phyloP scores from a whole-genome alignment of 2,797 vertebrate genomes.

The Cynopterus sphinx region DNA sequence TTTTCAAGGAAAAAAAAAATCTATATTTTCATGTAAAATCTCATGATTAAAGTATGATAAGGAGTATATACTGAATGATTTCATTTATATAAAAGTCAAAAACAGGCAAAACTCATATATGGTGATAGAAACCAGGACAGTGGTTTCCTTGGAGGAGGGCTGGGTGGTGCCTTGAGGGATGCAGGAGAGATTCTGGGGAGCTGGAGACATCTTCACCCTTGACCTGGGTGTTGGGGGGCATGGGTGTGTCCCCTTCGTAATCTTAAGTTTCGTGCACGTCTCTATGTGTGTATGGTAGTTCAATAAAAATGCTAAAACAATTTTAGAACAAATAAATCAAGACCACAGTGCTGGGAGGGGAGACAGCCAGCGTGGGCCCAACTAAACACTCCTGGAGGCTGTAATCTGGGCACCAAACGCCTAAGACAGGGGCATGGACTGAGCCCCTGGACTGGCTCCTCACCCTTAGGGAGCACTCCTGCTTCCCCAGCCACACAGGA shows the following conservation, averaged over 20 bases:
- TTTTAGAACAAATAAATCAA: slow-evolving; percentile 31
- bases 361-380: neutral
- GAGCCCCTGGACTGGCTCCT: neutral
- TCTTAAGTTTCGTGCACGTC: neutral
- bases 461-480: neutral
- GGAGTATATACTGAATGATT: neutral
- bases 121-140: neutral
- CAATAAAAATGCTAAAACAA: slow-evolving; percentile 26
- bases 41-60: neutral
- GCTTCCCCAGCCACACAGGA: neutral
- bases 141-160: neutral
- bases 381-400: neutral
- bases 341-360: neutral
- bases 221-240: neutral
- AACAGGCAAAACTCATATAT: neutral
- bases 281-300: neutral
- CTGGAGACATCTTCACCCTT: neutral
- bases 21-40: neutral
- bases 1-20: slow-evolving; percentile 32
- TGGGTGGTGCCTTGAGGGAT: neutral
- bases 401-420: neutral
- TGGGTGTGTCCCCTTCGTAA: neutral
- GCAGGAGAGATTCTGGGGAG: neutral
- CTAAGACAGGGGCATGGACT: neutral
- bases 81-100: neutral